These are phyloP conservation scores for Pharmacophagus antenor DNA, from an alignment of 2,888 invertebrate genomes.

Conservation along the genomic window DNA sequence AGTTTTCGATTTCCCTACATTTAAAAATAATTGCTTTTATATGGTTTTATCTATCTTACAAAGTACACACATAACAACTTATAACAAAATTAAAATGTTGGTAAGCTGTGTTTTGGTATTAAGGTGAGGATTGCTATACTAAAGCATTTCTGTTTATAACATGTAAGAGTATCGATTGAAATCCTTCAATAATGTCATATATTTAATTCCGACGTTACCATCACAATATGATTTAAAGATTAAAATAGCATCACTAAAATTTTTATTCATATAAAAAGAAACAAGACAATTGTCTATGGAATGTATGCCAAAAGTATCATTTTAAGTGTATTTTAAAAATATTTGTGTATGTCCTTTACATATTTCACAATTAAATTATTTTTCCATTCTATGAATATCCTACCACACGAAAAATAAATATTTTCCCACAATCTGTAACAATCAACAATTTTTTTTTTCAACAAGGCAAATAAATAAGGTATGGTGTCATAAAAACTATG, in stretches of 20 bases:
- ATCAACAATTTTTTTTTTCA: conserved; percentile 50
- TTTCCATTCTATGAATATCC: conserved; percentile 36
- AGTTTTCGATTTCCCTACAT: conserved; percentile 55
- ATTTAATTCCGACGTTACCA: conserved; percentile 15
- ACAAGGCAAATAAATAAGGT: conserved; percentile 45
- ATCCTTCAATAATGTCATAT: conserved; percentile 16
- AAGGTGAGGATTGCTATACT: conserved; percentile 77
- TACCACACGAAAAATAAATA: conserved; percentile 40
- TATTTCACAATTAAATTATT: conserved; percentile 39
- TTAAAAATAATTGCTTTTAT: conserved; percentile 67
- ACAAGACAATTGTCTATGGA: neutral
- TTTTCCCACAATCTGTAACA: conserved; percentile 58
- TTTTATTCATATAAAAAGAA: neutral
- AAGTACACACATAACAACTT: conserved; percentile 73
- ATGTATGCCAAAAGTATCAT: conserved; percentile 19
- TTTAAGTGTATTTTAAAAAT: conserved; percentile 37
- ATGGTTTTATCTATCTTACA: conserved; percentile 69
- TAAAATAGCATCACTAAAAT: conserved; percentile 2
- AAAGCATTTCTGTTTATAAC: conserved; percentile 47
- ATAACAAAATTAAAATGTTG: conserved; percentile 75
- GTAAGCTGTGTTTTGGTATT: conserved; percentile 81
- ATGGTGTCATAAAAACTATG: conserved; percentile 21
- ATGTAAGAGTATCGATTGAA: conserved; percentile 28
- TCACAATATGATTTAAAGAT: conserved; percentile 6
- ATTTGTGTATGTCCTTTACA: conserved; percentile 42